A percentile compares a stretch with the other conserved stretches of the same genome.
Conservation (phyloP, 1,140 invertebrate genomes). For the Propsilocerus akamusi region DNA sequence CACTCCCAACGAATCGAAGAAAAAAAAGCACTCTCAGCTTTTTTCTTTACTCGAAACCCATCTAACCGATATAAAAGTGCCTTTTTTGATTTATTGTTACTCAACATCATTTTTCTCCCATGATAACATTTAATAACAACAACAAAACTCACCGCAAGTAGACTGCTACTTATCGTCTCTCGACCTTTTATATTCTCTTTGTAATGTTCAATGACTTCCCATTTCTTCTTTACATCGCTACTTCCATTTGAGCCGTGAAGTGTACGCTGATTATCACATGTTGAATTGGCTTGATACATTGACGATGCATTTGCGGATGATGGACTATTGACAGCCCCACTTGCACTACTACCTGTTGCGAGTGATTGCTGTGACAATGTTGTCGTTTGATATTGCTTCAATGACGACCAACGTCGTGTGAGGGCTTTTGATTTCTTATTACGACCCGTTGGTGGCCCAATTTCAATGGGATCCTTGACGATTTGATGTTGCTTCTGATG, state of each 20-base stretch:
- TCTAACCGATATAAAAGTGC: neutral
- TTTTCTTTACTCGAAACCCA: neutral
- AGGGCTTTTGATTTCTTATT: neutral
- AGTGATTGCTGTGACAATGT: neutral
- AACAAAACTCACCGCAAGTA: constrained; percentile 29
- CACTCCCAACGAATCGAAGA: no score
- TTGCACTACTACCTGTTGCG: neutral
- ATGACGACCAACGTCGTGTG: neutral
- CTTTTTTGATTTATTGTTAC: constrained; percentile 8
- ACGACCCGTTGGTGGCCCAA: neutral
- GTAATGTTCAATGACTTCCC: constrained; percentile 76
- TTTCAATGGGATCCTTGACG: neutral
- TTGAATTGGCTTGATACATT: no score
- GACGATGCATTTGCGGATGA: neutral
- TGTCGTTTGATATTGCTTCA: constrained; percentile 1
- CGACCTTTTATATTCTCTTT: constrained; percentile 29
- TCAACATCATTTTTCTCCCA: no score
- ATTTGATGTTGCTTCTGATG: neutral
- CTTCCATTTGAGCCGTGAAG: neutral
- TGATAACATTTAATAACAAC: no score
- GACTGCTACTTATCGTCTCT: constrained; percentile 28
- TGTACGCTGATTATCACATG: neutral
- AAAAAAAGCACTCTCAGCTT: no score
- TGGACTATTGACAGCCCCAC: neutral
- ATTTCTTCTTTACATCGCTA: constrained; percentile 29